These are phyloP conservation scores for Corythoichthys haematopterus DNA, from an alignment of 2,113 vertebrate species.

Conservation along the genomic window DNA sequence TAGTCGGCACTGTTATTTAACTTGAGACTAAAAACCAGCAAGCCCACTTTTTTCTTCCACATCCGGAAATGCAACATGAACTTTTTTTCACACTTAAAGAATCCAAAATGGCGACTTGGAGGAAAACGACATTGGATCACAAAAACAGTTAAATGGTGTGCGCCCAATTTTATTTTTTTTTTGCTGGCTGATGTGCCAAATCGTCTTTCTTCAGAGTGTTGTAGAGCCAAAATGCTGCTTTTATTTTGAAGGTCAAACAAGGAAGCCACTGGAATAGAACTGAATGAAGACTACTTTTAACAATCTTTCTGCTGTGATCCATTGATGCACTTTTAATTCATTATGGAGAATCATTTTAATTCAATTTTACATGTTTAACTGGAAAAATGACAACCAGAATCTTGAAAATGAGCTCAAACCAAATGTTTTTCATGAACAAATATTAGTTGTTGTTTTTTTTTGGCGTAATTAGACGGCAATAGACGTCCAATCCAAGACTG, in stretches of 20 bases:
- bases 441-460: neutral
- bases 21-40: constrained; percentile 32
- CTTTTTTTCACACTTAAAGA: constrained; percentile 23
- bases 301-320: constrained; percentile 34
- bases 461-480: neutral
- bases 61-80: constrained; percentile 27
- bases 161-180: constrained; percentile 2
- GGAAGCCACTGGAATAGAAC: constrained; percentile 34
- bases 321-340: constrained; percentile 52
- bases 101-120: constrained; percentile 8
- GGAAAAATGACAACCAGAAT: neutral
- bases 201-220: constrained; percentile 29
- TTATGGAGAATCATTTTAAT: constrained; percentile 18
- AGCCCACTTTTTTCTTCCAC: constrained; percentile 37
- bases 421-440: neutral
- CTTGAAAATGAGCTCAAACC: neutral
- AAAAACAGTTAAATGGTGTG: constrained; percentile 4
- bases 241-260: constrained; percentile 43
- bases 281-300: constrained; percentile 3
- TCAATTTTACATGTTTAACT: neutral
- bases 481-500: too few species aligned
- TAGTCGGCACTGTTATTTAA: constrained; percentile 19
- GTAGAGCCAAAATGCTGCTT: constrained; percentile 18
- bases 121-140: constrained; percentile 9
- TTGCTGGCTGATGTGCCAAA: constrained; percentile 38